Evolutionary conservation across 2,797 vertebrate genomes (phyloP).

Genomic region (Thamnophis elegans): DNA sequence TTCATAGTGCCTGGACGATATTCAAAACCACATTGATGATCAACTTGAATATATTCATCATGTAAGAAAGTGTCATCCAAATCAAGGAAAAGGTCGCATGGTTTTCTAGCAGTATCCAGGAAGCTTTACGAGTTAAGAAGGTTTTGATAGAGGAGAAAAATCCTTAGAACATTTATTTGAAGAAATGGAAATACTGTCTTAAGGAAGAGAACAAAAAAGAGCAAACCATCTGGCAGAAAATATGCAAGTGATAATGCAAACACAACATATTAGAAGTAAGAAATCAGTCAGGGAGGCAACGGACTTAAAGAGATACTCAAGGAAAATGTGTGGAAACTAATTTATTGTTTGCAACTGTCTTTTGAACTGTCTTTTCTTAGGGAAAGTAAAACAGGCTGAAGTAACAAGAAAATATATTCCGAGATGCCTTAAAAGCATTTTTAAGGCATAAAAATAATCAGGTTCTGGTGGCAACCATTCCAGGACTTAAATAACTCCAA

Average conservation of each 20-base stretch:
- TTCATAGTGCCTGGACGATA: not conserved
- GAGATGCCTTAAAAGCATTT: not conserved
- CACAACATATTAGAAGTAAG: not conserved
- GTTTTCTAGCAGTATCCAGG: not conserved
- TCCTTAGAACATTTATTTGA: not conserved
- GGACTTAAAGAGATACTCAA: not conserved
- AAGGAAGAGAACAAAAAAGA: not conserved
- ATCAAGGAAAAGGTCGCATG: not conserved
- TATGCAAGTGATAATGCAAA: not conserved
- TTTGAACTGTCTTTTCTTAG: not conserved
- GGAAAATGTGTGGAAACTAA: not conserved
- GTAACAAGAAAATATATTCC: not conserved
- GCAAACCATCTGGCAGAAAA: not conserved
- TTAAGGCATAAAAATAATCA: not conserved
- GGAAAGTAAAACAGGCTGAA: not conserved
- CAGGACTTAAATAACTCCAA: not conserved
- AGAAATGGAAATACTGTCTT: not conserved
- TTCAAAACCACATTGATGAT: not conserved
- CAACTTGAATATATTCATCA: not conserved
- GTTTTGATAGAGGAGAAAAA: not conserved
- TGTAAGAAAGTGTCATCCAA: not conserved
- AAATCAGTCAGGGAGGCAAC: not conserved
- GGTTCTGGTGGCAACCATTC: not conserved
- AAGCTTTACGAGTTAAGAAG: not conserved
- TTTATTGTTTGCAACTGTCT: not conserved